phyloP scores from a whole-genome alignment of 2,113 vertebrate genomes.

The Ia io region DNA sequence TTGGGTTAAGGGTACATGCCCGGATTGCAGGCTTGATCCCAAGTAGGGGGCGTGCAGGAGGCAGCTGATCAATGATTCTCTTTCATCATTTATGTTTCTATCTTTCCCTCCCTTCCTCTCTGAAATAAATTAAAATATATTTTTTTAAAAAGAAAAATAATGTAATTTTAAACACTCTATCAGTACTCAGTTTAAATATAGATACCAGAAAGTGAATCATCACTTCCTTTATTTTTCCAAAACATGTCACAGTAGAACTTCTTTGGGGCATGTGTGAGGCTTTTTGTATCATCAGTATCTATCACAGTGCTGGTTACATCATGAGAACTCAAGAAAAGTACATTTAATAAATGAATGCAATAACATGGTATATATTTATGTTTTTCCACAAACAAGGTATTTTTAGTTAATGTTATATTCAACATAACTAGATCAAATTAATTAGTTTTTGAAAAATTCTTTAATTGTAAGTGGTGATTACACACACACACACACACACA shows the following conservation, averaged over 20 bases:
- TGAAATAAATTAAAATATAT: too few species aligned
- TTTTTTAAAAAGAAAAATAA: neutral
- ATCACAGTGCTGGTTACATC: neutral
- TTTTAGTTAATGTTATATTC: neutral
- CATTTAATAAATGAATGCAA: neutral
- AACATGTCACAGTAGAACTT: neutral
- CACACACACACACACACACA: too few species aligned
- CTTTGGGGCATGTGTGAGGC: neutral
- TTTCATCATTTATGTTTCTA: too few species aligned
- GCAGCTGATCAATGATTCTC: too few species aligned
- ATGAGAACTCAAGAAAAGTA: neutral
- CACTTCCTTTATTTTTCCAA: neutral
- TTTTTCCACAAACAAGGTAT: neutral
- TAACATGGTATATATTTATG: neutral
- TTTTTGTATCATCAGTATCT: neutral
- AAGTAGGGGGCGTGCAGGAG: too few species aligned
- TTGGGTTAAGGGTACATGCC: too few species aligned
- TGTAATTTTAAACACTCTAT: neutral
- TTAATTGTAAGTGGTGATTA: neutral
- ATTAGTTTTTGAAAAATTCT: conserved; percentile 2
- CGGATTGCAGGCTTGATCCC: too few species aligned
- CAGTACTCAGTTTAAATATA: neutral
- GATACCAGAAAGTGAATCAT: neutral
- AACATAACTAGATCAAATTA: neutral
- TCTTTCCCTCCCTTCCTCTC: too few species aligned